Conservation (phyloP, 2,888 invertebrate genomes). For the Campoplex nolae region DNA sequence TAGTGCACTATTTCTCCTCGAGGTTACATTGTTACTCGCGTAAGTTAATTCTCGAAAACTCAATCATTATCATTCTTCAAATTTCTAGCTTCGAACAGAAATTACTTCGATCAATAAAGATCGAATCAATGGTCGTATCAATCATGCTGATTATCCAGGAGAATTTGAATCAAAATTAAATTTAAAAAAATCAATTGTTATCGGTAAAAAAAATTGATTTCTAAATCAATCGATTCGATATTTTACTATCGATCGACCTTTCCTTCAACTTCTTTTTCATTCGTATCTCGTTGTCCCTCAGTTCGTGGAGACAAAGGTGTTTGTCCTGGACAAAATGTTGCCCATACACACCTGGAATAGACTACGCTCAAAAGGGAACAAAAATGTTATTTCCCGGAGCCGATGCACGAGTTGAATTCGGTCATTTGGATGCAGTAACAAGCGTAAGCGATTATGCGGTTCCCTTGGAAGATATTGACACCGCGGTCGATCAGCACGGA, state of each 20-base stretch:
- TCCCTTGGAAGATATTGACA: slow-evolving; percentile 59
- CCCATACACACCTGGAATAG: slow-evolving; percentile 52
- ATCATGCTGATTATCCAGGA: too few species aligned
- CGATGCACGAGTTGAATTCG: slow-evolving; percentile 33
- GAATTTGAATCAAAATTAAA: too few species aligned
- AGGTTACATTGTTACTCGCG: slow-evolving; percentile 73
- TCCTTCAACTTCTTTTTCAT: neutral
- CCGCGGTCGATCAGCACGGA: slow-evolving; percentile 63
- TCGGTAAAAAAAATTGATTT: too few species aligned
- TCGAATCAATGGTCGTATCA: too few species aligned
- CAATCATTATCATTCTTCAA: neutral
- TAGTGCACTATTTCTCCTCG: slow-evolving; percentile 75
- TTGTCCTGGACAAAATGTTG: slow-evolving; percentile 62
- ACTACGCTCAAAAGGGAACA: slow-evolving; percentile 31
- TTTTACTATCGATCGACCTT: neutral
- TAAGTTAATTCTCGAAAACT: slow-evolving; percentile 67
- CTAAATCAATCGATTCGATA: too few species aligned
- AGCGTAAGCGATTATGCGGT: slow-evolving; percentile 75
- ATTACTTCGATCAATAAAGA: neutral
- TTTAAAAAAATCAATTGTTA: too few species aligned
- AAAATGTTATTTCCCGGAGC: neutral
- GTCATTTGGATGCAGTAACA: slow-evolving; percentile 73
- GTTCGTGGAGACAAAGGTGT: slow-evolving; percentile 69
- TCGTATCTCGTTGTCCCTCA: slow-evolving; percentile 14
- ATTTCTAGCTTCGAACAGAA: neutral